A percentile compares a stretch with the other conserved stretches of the same genome.
Evolutionary conservation across 1,140 invertebrate genomes (phyloP).

Genomic region (Caligus rogercresseyi): DNA sequence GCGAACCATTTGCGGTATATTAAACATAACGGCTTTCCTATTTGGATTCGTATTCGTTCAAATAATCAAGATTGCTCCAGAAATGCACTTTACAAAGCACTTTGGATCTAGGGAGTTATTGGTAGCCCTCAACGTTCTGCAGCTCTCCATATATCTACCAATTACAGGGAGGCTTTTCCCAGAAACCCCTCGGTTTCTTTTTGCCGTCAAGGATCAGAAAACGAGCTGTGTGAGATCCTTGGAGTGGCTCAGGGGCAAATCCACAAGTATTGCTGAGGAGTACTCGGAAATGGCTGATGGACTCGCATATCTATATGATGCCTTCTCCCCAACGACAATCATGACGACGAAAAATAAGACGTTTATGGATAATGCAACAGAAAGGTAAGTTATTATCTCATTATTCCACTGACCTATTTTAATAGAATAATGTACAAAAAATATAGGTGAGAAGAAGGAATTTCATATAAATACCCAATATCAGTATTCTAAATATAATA

Average conservation of each 20-base stretch:
- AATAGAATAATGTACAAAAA: no score
- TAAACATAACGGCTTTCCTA: neutral
- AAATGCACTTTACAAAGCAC: neutral
- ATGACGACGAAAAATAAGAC: neutral
- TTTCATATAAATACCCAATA: no score
- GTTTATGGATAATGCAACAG: neutral
- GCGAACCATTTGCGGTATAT: neutral
- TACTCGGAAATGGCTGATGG: neutral
- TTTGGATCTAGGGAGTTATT: neutral
- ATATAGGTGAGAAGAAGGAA: no score
- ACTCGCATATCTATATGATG: neutral
- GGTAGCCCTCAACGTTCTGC: neutral
- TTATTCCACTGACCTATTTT: no score
- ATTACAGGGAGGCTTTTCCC: neutral
- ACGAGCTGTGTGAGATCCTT: neutral
- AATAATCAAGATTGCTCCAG: neutral
- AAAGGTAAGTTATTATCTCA: neutral
- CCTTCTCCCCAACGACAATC: neutral
- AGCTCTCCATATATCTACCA: neutral
- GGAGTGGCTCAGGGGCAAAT: neutral
- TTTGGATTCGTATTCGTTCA: neutral
- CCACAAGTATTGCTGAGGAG: neutral
- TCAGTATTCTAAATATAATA: no score
- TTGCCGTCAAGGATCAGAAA: neutral
- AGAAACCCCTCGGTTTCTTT: neutral